These are phyloP conservation scores for Tetrapedia diversipes DNA, from an alignment of 2,888 invertebrate genomes.

Conservation along the genomic window DNA sequence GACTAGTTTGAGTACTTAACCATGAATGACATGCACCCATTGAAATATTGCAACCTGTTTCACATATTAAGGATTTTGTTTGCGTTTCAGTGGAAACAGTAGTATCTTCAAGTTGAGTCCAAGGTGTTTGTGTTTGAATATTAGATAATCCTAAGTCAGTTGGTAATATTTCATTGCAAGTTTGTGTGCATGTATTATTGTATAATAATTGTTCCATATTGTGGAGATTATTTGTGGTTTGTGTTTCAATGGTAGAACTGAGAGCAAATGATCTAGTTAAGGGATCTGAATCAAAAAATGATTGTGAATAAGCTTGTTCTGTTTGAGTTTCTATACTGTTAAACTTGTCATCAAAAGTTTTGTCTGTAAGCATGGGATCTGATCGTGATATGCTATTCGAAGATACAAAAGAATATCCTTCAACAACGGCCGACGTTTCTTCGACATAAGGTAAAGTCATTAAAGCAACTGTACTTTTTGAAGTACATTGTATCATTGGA, in stretches of 20 bases:
- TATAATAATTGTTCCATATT: constrained; percentile 82
- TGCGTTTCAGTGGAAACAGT: constrained; percentile 86
- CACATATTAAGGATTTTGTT: constrained; percentile 79
- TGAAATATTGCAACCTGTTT: constrained; percentile 69
- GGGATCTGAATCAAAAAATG: constrained; percentile 77
- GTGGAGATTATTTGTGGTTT: constrained; percentile 84
- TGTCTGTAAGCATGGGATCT: constrained; percentile 79
- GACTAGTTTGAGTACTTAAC: constrained; percentile 80
- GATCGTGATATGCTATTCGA: constrained; percentile 70
- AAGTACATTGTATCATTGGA: constrained; percentile 65
- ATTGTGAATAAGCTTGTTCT: constrained; percentile 75
- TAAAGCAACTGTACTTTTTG: constrained; percentile 66
- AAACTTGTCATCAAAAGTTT: constrained; percentile 74
- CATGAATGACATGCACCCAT: constrained; percentile 73
- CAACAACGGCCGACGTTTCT: constrained; percentile 60
- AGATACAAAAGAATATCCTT: constrained; percentile 66
- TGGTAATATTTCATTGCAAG: constrained; percentile 85
- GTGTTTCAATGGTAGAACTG: constrained; percentile 86
- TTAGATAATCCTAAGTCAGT: constrained; percentile 85
- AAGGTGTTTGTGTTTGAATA: constrained; percentile 87
- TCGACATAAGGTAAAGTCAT: constrained; percentile 69
- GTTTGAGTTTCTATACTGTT: constrained; percentile 82
- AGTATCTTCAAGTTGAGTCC: constrained; percentile 84
- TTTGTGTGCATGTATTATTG: constrained; percentile 84
- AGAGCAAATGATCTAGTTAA: constrained; percentile 78